Evolutionary conservation across 2,113 vertebrate species (phyloP).

Genomic region (Dasyprocta punctata): DNA sequence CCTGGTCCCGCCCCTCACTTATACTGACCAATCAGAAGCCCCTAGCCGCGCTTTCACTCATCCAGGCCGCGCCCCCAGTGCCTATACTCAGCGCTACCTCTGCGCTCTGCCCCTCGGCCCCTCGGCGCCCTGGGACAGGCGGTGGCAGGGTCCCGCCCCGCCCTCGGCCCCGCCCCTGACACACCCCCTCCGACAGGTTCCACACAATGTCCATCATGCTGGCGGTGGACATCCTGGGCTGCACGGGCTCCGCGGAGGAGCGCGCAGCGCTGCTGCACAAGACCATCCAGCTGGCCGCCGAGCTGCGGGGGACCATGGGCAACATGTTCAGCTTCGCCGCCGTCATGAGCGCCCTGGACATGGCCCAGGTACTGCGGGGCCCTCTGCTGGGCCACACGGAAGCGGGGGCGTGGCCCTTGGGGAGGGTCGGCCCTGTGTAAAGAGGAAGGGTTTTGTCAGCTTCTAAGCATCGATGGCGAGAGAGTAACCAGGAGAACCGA

Average conservation of each 20-base stretch:
- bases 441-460: background rate
- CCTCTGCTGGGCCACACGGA: background rate
- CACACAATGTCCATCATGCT: constrained; percentile 99
- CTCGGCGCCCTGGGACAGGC: background rate
- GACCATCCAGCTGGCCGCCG: constrained; percentile 97
- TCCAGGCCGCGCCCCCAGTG: background rate
- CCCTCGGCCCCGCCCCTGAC: background rate
- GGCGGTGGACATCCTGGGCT: constrained; percentile 97
- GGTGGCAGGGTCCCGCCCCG: background rate
- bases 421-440: background rate
- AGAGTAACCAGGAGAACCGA: background rate
- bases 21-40: background rate
- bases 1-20: background rate
- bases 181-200: constrained; percentile 86
- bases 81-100: background rate
- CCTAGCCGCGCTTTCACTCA: background rate
- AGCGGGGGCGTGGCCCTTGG: background rate
- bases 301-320: constrained; percentile 96
- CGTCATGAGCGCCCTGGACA: constrained; percentile 96
- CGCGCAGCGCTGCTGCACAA: constrained; percentile 95
- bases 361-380: constrained; percentile 91
- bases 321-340: constrained; percentile 99
- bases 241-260: constrained; percentile 96
- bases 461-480: background rate
- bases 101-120: background rate